phyloP scores from a whole-genome alignment of 2,797 vertebrate species.

The Lacerta bilineata region DNA sequence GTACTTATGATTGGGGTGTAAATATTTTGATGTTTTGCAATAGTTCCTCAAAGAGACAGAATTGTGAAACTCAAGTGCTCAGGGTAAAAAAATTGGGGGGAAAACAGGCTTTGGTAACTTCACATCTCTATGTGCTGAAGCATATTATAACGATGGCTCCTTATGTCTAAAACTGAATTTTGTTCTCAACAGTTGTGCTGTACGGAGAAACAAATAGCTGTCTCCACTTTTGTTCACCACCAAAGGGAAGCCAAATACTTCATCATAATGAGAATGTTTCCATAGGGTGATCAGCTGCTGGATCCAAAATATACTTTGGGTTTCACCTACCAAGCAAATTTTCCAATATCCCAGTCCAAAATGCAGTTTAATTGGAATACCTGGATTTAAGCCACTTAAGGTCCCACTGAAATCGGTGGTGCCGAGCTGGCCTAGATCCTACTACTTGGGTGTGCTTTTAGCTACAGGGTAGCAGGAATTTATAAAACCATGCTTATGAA shows the following conservation, averaged over 20 bases:
- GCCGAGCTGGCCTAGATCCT: background rate
- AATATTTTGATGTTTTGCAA: background rate
- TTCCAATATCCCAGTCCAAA: constrained; percentile 11
- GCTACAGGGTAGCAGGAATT: background rate
- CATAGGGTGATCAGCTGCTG: background rate
- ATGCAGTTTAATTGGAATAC: background rate
- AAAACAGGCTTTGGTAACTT: background rate
- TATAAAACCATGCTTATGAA: background rate
- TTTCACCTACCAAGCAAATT: constrained; percentile 17
- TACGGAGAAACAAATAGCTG: background rate
- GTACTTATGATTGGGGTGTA: background rate
- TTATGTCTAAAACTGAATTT: background rate
- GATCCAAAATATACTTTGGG: constrained; percentile 2
- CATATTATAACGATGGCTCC: constrained; percentile 7
- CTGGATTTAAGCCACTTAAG: background rate
- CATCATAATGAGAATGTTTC: constrained; percentile 13
- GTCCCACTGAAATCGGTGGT: background rate
- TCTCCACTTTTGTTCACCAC: constrained; percentile 17
- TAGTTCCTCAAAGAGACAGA: background rate
- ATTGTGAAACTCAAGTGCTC: background rate
- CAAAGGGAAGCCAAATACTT: constrained; percentile 9
- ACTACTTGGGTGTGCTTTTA: background rate
- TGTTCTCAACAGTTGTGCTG: background rate
- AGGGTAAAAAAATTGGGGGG: constrained; percentile 9
- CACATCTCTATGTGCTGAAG: accelerated